Conservation (phyloP, 2,888 invertebrate genomes). For the Eupithecia abbreviata region DNA sequence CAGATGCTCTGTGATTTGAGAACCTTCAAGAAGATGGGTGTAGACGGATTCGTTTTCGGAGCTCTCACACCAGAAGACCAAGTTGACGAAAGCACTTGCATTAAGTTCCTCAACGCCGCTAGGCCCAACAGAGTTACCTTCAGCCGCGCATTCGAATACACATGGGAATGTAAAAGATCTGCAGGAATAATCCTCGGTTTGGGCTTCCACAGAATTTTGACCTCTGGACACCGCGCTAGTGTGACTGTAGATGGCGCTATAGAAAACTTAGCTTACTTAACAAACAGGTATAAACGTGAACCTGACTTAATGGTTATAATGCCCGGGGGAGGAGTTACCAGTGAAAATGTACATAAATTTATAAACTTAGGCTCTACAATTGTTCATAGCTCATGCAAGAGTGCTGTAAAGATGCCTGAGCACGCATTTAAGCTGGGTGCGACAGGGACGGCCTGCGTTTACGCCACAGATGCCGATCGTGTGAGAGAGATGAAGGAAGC, state of each 20-base stretch:
- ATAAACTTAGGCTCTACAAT: background rate
- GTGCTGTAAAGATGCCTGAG: conserved; percentile 1
- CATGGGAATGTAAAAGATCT: background rate
- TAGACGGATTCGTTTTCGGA: conserved; percentile 4
- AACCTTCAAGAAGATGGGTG: background rate
- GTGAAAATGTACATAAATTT: background rate
- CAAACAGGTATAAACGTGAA: background rate
- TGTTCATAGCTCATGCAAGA: conserved; percentile 4
- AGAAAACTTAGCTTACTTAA: background rate
- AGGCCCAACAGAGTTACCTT: background rate
- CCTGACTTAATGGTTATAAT: background rate
- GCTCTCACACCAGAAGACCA: background rate
- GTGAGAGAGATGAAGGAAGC: conserved; percentile 3
- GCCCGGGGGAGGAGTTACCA: conserved; percentile 4
- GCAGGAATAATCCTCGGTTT: background rate
- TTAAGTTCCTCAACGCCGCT: background rate
- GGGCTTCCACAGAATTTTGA: conserved; percentile 9
- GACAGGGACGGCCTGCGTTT: background rate
- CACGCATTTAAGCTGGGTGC: background rate
- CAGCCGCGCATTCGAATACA: background rate
- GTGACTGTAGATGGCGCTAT: background rate
- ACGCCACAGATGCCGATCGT: background rate
- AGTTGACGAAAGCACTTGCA: background rate
- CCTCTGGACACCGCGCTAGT: background rate
- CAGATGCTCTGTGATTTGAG: background rate